phyloP scores from a whole-genome alignment of 2,113 vertebrate genomes.

The Natator depressus region DNA sequence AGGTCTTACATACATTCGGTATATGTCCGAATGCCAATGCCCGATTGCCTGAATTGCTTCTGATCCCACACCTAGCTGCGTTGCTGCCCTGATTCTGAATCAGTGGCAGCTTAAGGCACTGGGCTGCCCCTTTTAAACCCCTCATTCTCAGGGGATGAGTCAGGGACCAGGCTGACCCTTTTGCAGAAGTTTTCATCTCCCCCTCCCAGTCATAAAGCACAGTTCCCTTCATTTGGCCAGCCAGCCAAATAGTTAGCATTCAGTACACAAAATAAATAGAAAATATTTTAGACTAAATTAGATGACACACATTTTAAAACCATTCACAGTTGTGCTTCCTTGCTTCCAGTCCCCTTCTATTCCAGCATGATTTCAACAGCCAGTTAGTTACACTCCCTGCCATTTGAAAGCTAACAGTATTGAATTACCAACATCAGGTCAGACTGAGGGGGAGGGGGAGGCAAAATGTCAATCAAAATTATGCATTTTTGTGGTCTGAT shows the following conservation, averaged over 20 bases:
- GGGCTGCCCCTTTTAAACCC: too few species aligned
- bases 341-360: neutral
- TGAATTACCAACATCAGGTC: neutral
- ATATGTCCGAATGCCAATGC: too few species aligned
- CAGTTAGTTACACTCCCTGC: neutral
- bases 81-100: too few species aligned
- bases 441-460: neutral
- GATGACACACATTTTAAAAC: neutral
- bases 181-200: too few species aligned
- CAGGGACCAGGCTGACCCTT: too few species aligned
- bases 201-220: too few species aligned
- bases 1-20: too few species aligned
- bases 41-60: too few species aligned
- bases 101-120: too few species aligned
- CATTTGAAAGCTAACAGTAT: neutral
- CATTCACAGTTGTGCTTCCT: fast-evolving
- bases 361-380: conserved; percentile 2
- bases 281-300: neutral
- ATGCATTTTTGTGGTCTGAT: neutral
- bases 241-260: neutral
- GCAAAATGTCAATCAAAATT: conserved; percentile 19
- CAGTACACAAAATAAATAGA: neutral
- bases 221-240: too few species aligned
- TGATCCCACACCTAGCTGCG: too few species aligned
- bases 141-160: too few species aligned